Evolutionary conservation across 1,140 invertebrate genomes (phyloP), one percentile per base, ranked within the genome.

Genomic region (Ooceraea biroi): DNA sequence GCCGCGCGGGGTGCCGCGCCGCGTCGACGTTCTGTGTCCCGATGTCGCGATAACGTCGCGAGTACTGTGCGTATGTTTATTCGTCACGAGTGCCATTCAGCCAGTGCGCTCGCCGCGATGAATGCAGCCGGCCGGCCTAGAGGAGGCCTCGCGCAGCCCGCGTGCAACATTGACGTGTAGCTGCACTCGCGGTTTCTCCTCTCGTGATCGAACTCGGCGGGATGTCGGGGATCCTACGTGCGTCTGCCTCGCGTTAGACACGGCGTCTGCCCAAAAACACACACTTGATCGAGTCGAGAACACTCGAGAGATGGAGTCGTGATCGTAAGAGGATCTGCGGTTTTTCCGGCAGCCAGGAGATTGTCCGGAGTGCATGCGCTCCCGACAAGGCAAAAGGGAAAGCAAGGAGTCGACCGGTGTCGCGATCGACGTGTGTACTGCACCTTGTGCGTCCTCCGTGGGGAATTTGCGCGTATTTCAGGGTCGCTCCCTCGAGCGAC

Each of bases 401-500:
- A 36, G 36, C 36, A 36, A 25, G 22, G 3, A 5, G n/a, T 41
- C n/a, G 25, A 22, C 50, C 50, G 12, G 30, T 41, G 50, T 2
- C 68, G 8, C 68, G 71, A 57, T 25, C 25, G 1, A 14, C 71
- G 36, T 55, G 52, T 5, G 30, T 19, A n/a, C n/a, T n/a, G 14
- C 27, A 30, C 17, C 36, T 27, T n/a, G n/a, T n/a, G n/a, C 30
- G 25, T 50, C 44, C 36, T 77, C 14, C 27, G 36, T 63, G 76
- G n/a, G 52, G n/a, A 55, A 41, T 57, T 46, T 48, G 73, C 80
- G 57, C 50, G 72, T 83, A 36, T 52, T 83, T 52, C 63, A 82
- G 72, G 41, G 61, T 61, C 57, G 30, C 36, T 65, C 61, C 36
- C 36, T 36, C n/a, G 60, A 63, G 27, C 60, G 71, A n/a, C n/a